Evolutionary conservation across 2,797 vertebrate species (phyloP).

Genomic region (Ibycter americanus): DNA sequence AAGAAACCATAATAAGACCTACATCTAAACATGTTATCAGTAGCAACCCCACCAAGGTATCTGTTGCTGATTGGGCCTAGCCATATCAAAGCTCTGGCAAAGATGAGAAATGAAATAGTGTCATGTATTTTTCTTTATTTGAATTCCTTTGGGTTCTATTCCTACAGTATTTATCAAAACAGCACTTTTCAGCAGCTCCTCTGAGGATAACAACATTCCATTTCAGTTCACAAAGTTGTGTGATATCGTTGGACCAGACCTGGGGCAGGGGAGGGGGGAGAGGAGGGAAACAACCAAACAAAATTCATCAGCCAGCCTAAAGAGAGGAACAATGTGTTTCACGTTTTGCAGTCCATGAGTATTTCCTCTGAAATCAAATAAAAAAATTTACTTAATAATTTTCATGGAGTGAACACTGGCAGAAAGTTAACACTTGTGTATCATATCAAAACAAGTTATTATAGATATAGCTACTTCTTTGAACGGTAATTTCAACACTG

Average conservation of each 20-base stretch:
- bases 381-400: neutral
- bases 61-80: neutral
- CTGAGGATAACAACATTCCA: conserved; percentile 18
- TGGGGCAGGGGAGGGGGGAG: neutral
- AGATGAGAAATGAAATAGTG: conserved; percentile 46
- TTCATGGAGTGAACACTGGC: neutral
- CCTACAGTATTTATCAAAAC: conserved; percentile 62
- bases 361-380: neutral
- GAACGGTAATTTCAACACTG: neutral
- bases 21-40: neutral
- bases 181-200: conserved; percentile 59
- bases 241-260: neutral
- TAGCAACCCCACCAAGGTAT: neutral
- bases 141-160: conserved; percentile 51
- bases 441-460: neutral
- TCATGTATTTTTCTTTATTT: conserved; percentile 37
- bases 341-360: neutral
- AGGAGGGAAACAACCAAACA: neutral
- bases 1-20: neutral
- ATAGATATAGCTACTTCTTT: neutral
- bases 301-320: neutral
- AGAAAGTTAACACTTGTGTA: neutral
- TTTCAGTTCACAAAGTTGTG: conserved; percentile 30
- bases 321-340: neutral
- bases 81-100: conserved; percentile 23